Base-by-base conservation (phyloP, 1,140 invertebrate genomes). In the Pomacea maculata region DNA sequence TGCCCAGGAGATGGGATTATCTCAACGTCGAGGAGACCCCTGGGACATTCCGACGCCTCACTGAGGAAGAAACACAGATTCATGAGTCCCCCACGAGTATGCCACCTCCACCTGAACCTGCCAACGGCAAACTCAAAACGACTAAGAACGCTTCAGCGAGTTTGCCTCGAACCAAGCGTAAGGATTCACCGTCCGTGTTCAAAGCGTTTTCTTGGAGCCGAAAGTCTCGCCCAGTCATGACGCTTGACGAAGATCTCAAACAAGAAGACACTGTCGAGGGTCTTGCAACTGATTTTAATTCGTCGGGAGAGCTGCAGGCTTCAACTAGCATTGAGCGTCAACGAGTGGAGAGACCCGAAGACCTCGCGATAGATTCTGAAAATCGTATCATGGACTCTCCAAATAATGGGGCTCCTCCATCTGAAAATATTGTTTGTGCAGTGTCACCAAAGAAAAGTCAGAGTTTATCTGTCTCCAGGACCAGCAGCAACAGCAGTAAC, bases 21-120 rank as follows among this genome's bases (percentile, higher is more conserved):
- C 77, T 78, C n/a, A 71, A 25, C 52, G 54, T 78, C 21, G 77
- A 78, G 21, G 77, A 78, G 52, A 78, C 64, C 14, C 77, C 77
- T 4, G 77, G 77, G 34, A 70, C 77, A 29, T 78, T 78, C 54
- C 64, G 77, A 15, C 77, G 77, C 34, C 67, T 78, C 45, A 54
- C 15, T 34, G 77, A 78, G 45, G 77, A 70, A 29, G 77, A 78
- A 21, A 29, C 0, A 12, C 54, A 21, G 21, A 34, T 34, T 14
- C n/a, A 70, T 6, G 29, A 70, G 11, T 34, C 67, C 67, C 67
- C 11, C 19, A 11, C 21, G 29, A 67, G 45, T 8, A 63, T 21
- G 0, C 29, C 8, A 34, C 14, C 12, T 45, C 7, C 75, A 11
- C 12, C 65, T 14, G n/a, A 25, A 34, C 14, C 45, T 17, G 55